Evolutionary conservation across 2,888 invertebrate species (phyloP).

Genomic region (Nycteola revayana): DNA sequence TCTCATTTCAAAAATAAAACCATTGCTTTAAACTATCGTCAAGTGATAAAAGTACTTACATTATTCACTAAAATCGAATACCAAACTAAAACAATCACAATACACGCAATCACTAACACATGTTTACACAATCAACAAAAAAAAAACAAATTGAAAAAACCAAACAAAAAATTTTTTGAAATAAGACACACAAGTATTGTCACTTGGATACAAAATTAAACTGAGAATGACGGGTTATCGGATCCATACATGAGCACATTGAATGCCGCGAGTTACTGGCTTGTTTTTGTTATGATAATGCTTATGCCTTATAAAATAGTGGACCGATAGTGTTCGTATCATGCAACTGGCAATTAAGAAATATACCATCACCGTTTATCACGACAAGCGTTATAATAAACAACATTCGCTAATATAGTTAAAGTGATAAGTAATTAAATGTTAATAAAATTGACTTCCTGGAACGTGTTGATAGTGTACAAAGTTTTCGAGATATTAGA

Average conservation of each 20-base stretch:
- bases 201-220: constrained; percentile 39
- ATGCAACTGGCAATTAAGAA: constrained; percentile 75
- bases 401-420: constrained; percentile 47
- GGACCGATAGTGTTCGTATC: constrained; percentile 71
- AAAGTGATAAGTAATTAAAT: constrained; percentile 43
- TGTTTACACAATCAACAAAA: constrained; percentile 1
- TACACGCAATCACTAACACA: constrained; percentile 27
- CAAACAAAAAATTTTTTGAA: no score
- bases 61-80: constrained; percentile 17
- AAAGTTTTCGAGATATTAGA: no score
- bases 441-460: constrained; percentile 44
- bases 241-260: constrained; percentile 50
- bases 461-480: constrained; percentile 46
- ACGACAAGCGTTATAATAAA: constrained; percentile 49
- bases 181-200: constrained; percentile 13
- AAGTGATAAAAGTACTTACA: no score
- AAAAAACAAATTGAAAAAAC: no score
- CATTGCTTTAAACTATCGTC: no score
- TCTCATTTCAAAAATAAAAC: no score
- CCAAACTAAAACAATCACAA: constrained; percentile 13
- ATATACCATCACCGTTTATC: constrained; percentile 60
- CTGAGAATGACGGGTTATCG: constrained; percentile 51
- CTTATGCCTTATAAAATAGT: constrained; percentile 64
- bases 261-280: constrained; percentile 61
- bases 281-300: constrained; percentile 80